Base-by-base conservation (phyloP, 2,888 invertebrate genomes). In the Macaria liturata region DNA sequence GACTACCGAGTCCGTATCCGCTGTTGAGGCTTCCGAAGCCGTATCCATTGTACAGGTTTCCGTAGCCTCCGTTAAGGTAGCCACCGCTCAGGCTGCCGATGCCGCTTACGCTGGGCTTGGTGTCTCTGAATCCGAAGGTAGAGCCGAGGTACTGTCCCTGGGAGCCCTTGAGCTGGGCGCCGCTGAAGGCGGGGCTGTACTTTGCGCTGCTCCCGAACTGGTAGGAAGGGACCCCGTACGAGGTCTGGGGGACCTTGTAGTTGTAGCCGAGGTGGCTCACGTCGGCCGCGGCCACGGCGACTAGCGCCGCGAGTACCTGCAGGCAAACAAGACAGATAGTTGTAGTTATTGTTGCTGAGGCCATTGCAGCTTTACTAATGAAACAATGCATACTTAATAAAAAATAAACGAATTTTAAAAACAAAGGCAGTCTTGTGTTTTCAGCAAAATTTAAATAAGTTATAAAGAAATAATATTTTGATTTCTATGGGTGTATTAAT, bases 181-280 rank as follows among this genome's bases (percentile, higher is more conserved):
- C 58, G 3, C 64, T 43, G 56, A 62, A 71, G 30, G 66, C 70
- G 4, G 72, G 63, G 56, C 68, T 76, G 61, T 78, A 80, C 9
- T 72, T 66, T 43, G 70, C 59, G 59, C 56, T 72, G 43, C 68
- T 65, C 40, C 75, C 70, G 30, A 61, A 46, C 68, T 81, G 81
- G 64, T 84, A 81, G 0, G 83, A 78, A 1, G 92, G 90, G 8
- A 80, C 67, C 46, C 88, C 90, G 60, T 88, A 92, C 3, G 88
- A 84, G 1, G 88, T 86, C 1, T 85, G 73, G 4, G 91, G 91
- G 20, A 79, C 80, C 59, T 86, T 82, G 75, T 91, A 92, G 5
- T 86, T 76, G 70, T 91, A 88, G 42, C 88, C 88, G 32, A 83
- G 74, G 52, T 66, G 68, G 5, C 83, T 72, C 9, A 86, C 76